A percentile compares a stretch with the other conserved stretches of the same genome.
Evolutionary conservation across 1,140 invertebrate genomes (phyloP).

Genomic region (Babylonia areolata): DNA sequence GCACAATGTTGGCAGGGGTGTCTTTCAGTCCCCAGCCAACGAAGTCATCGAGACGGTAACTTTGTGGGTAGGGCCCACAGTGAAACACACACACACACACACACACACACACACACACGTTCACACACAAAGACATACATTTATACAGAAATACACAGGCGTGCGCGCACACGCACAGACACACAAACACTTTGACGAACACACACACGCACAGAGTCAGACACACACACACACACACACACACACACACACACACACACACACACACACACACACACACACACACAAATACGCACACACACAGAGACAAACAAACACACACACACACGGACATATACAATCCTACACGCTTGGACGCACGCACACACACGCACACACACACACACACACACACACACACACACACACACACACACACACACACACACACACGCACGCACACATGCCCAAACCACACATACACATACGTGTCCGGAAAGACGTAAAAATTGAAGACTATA

Average conservation of each 20-base stretch:
- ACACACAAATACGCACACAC: not conserved
- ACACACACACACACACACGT: not conserved
- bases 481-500: too few species aligned
- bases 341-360: not conserved
- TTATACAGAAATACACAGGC: not conserved
- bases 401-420: not conserved
- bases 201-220: not conserved
- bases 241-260: not conserved
- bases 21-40: too few species aligned
- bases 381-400: constrained; percentile 30
- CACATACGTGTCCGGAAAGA: not conserved
- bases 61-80: too few species aligned
- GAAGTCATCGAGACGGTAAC: too few species aligned
- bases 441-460: not conserved
- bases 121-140: not conserved
- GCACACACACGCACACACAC: constrained; percentile 23
- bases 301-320: not conserved
- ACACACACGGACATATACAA: constrained; percentile 12
- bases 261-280: not conserved
- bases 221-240: not conserved
- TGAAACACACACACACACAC: not conserved
- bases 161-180: not conserved
- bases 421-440: not conserved
- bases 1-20: too few species aligned
- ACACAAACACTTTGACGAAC: not conserved